phyloP scores from a whole-genome alignment of 2,113 vertebrate genomes.

The Trogon surrucura region DNA sequence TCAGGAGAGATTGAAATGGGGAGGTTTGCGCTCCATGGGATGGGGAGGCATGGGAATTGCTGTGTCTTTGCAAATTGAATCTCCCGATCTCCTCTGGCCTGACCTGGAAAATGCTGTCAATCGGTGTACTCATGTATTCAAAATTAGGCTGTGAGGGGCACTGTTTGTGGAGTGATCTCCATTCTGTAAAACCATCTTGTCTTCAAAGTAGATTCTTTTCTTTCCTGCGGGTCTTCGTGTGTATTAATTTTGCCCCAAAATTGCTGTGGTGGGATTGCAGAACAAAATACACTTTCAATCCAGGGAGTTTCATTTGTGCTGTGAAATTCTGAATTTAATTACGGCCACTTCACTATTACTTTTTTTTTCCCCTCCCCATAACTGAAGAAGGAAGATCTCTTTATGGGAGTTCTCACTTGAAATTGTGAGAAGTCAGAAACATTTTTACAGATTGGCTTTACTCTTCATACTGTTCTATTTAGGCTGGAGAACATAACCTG shows the following conservation, averaged over 20 bases:
- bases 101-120: conserved; percentile 51
- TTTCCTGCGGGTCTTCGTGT: conserved; percentile 16
- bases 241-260: conserved; percentile 14
- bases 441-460: conserved; percentile 44
- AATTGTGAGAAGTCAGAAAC: not conserved
- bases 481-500: conserved; percentile 31
- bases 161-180: not conserved
- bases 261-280: conserved; percentile 33
- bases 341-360: not conserved
- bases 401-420: conserved; percentile 24
- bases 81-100: conserved; percentile 7
- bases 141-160: conserved; percentile 5
- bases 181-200: conserved; percentile 9
- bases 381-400: conserved; percentile 36
- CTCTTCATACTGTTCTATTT: conserved; percentile 28
- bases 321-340: conserved; percentile 45
- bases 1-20: conserved; percentile 20
- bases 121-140: conserved; percentile 40
- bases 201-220: conserved; percentile 48
- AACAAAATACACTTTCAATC: not conserved
- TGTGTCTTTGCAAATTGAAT: conserved; percentile 48
- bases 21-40: conserved; percentile 30
- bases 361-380: not conserved
- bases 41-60: conserved; percentile 46
- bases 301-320: conserved; percentile 5